phyloP scores from a whole-genome alignment of 2,797 vertebrate species.

The Mastacembelus armatus region DNA sequence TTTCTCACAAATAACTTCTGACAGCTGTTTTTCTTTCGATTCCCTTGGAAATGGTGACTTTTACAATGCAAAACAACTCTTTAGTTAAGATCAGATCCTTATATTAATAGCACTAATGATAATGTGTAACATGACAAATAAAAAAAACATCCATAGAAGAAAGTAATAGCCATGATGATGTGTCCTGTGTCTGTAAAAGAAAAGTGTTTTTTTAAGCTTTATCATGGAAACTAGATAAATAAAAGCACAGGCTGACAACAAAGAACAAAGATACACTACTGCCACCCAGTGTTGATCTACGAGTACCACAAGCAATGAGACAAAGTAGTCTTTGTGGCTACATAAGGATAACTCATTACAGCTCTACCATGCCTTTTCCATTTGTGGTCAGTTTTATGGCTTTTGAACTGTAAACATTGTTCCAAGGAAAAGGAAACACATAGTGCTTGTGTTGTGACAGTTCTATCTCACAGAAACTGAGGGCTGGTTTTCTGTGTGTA shows the following conservation, averaged over 20 bases:
- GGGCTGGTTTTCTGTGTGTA: constrained; percentile 33
- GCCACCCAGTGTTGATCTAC: constrained; percentile 75
- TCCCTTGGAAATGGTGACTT: constrained; percentile 29
- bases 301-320: constrained; percentile 37
- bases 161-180: background rate
- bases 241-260: background rate
- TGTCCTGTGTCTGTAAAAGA: background rate
- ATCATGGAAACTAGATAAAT: constrained; percentile 1
- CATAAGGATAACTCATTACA: constrained; percentile 75
- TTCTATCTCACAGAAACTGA: constrained; percentile 45
- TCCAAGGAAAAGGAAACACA: constrained; percentile 69
- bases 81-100: background rate
- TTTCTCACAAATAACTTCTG: constrained; percentile 38
- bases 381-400: constrained; percentile 77
- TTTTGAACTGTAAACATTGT: constrained; percentile 79
- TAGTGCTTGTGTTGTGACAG: constrained; percentile 60
- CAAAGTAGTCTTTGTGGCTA: too few relatives aligned
- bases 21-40: constrained; percentile 62
- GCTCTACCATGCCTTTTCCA: constrained; percentile 68
- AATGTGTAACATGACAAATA: background rate
- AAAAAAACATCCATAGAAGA: constrained; percentile 10
- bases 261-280: constrained; percentile 66
- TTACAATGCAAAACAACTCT: background rate
- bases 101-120: background rate
- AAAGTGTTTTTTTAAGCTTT: background rate